Base-by-base conservation (phyloP, 1,140 invertebrate species). In the Dryas iulia region DNA sequence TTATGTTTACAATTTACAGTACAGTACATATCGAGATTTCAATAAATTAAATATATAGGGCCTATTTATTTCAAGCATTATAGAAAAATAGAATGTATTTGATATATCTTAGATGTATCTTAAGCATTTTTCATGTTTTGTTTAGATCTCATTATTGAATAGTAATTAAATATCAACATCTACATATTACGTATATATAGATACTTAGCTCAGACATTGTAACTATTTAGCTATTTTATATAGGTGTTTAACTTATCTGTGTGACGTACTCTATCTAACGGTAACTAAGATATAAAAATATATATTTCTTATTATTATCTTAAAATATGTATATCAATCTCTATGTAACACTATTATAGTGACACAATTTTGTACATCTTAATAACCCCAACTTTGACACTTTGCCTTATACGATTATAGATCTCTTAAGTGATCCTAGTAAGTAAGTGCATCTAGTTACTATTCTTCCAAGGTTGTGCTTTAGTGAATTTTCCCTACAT, bases 391-490 rank as follows among this genome's bases (percentile, higher is more conserved):
- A 87, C 78, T 86, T 88, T 72, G 70, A 90, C 82, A 90, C 87
- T 90, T 88, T 90, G 87, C 89, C 87, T 91, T 91, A 91, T 88
- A 84, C 74, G 74, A 87, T 83, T 81, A 83, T 79, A 86, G 72
- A 82, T 81, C 76, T 88, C 83, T 84, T 88, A 89, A 82, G 82
- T 84, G 77, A 87, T 77, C 84, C 74, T 90, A 90, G 88, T 84
- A 18, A 69, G 79, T 91, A 91, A 91, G 86, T 67, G 79, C 85
- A 71, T 88, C 79, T 89, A 91, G 87, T 71, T 91, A 91, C 86
- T 91, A 91, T 87, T 91, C 84, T 90, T 90, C 89, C 86, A 91
- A 86, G 89, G 89, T 91, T 91, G 87, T 90, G 89, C 89, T 90
- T 91, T 90, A 87, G 85, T 89, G 86, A 87, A 85, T 83, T 89